Percentiles rank a stretch among this genome's conserved stretches.
These are phyloP conservation scores for Apostichopus californicus DNA, from an alignment of 35 echinoderm and acorn worm genomes.

Conservation along the genomic window DNA sequence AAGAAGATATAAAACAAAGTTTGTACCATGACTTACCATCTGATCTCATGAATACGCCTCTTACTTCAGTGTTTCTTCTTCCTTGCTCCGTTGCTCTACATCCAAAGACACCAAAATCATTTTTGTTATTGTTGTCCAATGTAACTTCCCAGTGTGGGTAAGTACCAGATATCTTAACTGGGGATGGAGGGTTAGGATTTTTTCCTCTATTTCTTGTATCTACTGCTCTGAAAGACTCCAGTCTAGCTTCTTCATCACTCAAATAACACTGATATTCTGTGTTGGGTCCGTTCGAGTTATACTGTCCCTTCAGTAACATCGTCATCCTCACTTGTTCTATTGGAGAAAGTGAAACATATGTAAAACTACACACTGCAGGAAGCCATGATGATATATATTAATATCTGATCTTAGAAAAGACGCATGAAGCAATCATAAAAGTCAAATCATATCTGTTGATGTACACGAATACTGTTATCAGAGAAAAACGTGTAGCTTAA, in stretches of 20 bases:
- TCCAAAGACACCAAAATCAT: constrained; percentile 34
- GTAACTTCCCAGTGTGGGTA: background rate
- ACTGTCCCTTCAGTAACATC: background rate
- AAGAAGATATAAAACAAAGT: no score
- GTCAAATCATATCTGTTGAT: no score
- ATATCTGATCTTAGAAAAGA: no score
- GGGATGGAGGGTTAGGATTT: background rate
- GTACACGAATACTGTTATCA: no score
- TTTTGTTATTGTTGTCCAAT: background rate
- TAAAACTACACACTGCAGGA: no score
- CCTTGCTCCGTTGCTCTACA: background rate
- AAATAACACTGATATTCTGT: background rate
- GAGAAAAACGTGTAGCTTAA: no score
- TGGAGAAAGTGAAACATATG: no score
- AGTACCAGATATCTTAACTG: background rate
- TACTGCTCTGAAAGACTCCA: background rate
- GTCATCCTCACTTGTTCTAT: no score
- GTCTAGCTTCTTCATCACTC: background rate
- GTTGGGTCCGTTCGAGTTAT: background rate
- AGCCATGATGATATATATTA: no score
- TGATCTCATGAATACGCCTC: background rate
- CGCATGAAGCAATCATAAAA: no score
- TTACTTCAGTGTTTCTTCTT: background rate
- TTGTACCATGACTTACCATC: background rate
- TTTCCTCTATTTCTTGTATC: background rate